Percentiles rank a stretch among this genome's conserved stretches.
These are phyloP conservation scores for Lithosia quadra DNA, from an alignment of 2,888 invertebrate species.

Conservation along the genomic window DNA sequence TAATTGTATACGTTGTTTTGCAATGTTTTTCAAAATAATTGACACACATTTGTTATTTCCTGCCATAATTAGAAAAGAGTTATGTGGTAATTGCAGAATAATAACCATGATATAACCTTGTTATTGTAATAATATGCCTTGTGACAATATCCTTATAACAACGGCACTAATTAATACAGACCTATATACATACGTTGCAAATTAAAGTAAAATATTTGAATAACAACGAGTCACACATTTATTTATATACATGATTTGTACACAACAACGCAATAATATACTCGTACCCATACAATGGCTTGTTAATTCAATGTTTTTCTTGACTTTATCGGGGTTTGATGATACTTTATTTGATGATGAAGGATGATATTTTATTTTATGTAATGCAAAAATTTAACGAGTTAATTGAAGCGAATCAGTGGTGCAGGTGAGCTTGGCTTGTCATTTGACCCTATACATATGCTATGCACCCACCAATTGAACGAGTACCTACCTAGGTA, in stretches of 20 bases:
- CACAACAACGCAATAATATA: background rate
- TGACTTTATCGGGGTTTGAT: too few species aligned
- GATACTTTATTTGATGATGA: too few species aligned
- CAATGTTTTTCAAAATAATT: background rate
- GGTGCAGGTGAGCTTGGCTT: too few species aligned
- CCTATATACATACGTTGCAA: slow-evolving; percentile 6
- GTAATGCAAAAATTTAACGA: too few species aligned
- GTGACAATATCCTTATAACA: slow-evolving; percentile 14
- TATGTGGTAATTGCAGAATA: background rate
- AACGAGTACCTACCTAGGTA: too few species aligned
- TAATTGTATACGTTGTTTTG: background rate
- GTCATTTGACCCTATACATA: too few species aligned
- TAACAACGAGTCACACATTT: slow-evolving; percentile 32
- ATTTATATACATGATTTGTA: background rate
- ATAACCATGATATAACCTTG: background rate
- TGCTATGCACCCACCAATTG: too few species aligned
- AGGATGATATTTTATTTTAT: too few species aligned
- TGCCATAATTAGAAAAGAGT: background rate
- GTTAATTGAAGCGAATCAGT: too few species aligned
- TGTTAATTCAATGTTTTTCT: too few species aligned
- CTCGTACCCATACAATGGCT: too few species aligned
- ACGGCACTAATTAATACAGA: slow-evolving; percentile 12
- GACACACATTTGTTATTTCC: background rate
- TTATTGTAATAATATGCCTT: slow-evolving; percentile 3
- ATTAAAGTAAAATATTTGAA: slow-evolving; percentile 15